Evolutionary conservation across 30 jellyfish, hydroid and myxozoan genomes (phyloP), one percentile per base, ranked within the genome.

Genomic region (Nemopilema nomurai): DNA sequence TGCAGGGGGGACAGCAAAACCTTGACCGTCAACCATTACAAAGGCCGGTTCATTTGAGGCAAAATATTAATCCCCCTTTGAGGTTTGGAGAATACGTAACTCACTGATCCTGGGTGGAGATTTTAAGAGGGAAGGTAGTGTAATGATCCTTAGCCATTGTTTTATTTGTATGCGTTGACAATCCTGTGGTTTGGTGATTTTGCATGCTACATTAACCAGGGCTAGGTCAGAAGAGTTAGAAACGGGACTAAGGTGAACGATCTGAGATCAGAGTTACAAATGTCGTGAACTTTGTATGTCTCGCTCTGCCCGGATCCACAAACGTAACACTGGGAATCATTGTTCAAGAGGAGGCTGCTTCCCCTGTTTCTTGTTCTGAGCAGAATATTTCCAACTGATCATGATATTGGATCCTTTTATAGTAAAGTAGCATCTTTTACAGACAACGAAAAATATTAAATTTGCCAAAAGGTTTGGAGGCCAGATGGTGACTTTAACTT

Each of bases 401-500:
- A 41, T 41, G 13, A 41, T 41, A 41, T 41, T 3, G 57, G 9
- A 41, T 41, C 57, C 6, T 41, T 41, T 41, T 41, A 41, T 41
- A 41, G 6, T 41, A 41, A 41, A 41, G 13, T 13, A 3, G 57
- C 57, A 41, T 41, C 57, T 41, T 41, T 41, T 13, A 41, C 57
- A 41, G 57, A 41, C 13, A 41, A 41, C 57, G n/a, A n/a, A n/a
- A 41, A 41, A 41, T 41, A 41, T 41, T 6, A 41, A 41, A 13
- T 67, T 41, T 24, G 51, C 77, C 33, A 17, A 23, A 30, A 87
- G 70, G 28, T 51, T 23, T 41, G 32, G 76, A 52, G 41, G 29
- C 33, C 50, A 18, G 85, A 63, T 77, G 87, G 88, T n/a, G n/a
- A n/a, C n/a, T n/a, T 20, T 66, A 74, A 83, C 78, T 17, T 85